Evolutionary conservation across 1,140 invertebrate genomes (phyloP).

Genomic region (Apolygus lucorum): DNA sequence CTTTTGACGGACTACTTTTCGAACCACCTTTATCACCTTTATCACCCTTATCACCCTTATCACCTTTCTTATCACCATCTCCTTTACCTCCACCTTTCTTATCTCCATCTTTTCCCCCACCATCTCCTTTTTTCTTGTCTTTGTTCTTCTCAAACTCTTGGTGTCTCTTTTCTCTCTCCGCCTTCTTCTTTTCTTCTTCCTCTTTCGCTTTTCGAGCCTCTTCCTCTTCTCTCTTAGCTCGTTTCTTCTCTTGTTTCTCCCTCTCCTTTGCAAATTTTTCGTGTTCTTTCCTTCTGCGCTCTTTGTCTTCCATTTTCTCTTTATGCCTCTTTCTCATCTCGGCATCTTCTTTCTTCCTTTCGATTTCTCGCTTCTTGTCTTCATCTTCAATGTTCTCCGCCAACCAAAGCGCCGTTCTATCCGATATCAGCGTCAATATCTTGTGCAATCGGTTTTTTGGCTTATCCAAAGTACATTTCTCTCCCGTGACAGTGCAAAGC

Average conservation of each 20-base stretch:
- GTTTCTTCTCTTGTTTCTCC: not conserved
- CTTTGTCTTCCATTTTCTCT: not conserved
- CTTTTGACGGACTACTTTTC: too few species aligned
- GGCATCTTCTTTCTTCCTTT: not conserved
- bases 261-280: not conserved
- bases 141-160: not conserved
- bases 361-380: not conserved
- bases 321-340: conserved; percentile 16
- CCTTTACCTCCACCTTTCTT: not conserved
- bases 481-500: conserved; percentile 27
- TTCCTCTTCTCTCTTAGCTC: conserved; percentile 1
- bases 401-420: conserved; percentile 24
- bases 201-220: not conserved
- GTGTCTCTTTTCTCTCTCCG: not conserved
- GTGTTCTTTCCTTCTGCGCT: not conserved
- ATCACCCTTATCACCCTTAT: not conserved
- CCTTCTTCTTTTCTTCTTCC: not conserved
- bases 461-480: conserved; percentile 20
- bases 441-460: conserved; percentile 23
- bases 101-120: not conserved
- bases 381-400: conserved; percentile 10
- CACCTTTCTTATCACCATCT: not conserved
- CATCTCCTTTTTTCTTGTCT: not conserved
- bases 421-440: conserved; percentile 12
- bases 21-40: not conserved